phyloP scores from a whole-genome alignment of 2,888 invertebrate genomes.

The Standfussiana lucernea region DNA sequence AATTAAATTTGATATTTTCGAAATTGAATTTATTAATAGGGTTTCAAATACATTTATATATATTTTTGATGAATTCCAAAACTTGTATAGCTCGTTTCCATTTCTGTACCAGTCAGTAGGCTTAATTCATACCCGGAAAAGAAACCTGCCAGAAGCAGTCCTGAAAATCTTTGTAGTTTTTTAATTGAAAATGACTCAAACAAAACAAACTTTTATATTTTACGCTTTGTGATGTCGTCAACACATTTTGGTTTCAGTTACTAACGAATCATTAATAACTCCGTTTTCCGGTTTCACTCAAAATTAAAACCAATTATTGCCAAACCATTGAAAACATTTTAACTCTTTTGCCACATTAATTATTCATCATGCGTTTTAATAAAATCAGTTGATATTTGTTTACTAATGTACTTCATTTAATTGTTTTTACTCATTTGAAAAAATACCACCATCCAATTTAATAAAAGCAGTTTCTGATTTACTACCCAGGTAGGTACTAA shows the following conservation, averaged over 20 bases:
- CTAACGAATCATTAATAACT: conserved; percentile 9
- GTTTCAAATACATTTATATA: neutral
- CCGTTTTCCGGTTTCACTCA: neutral
- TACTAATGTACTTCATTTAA: neutral
- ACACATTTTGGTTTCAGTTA: neutral
- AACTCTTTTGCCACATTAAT: conserved; percentile 15
- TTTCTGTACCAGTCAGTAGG: neutral
- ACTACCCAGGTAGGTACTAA: neutral
- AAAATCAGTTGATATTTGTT: neutral
- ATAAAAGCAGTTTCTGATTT: neutral
- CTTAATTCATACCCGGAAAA: neutral
- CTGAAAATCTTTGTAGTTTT: neutral
- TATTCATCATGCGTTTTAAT: conserved; percentile 24
- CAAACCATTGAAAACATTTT: conserved; percentile 40
- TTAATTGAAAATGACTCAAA: neutral
- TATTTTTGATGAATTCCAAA: neutral
- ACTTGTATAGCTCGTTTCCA: neutral
- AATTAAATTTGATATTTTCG: neutral
- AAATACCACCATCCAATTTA: neutral
- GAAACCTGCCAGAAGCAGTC: neutral
- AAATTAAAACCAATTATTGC: conserved; percentile 36
- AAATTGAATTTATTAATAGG: neutral
- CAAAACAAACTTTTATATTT: neutral
- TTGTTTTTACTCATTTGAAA: neutral
- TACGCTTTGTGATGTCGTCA: neutral